A percentile compares a stretch with the other conserved stretches of the same genome.
Evolutionary conservation across 1,140 invertebrate genomes (phyloP).

Genomic region (Sarcophaga peregrina): DNA sequence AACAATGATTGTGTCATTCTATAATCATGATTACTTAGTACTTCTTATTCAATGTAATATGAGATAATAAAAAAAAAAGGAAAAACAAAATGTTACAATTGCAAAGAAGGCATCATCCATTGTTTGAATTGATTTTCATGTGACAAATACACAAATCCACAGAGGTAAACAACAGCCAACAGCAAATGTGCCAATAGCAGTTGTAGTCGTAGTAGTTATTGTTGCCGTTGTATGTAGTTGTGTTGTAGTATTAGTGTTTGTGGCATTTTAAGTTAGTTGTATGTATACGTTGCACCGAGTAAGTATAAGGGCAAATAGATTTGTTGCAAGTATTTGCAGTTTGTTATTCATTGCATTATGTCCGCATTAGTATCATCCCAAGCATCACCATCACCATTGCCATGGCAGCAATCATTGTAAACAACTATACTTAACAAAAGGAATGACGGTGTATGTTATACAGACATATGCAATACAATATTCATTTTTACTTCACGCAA

Average conservation of each 20-base stretch:
- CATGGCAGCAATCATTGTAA: too few species aligned
- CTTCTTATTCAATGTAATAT: too few species aligned
- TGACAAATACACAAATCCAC: neutral
- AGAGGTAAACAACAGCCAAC: neutral
- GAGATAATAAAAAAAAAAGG: neutral
- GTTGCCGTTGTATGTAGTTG: too few species aligned
- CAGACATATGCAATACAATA: too few species aligned
- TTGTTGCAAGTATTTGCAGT: neutral
- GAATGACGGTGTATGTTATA: too few species aligned
- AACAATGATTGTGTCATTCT: too few species aligned
- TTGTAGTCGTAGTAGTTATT: neutral
- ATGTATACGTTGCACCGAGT: too few species aligned
- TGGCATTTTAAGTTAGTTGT: too few species aligned
- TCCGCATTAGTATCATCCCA: neutral
- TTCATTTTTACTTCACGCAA: too few species aligned
- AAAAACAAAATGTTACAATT: neutral
- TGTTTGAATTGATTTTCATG: slow-evolving; percentile 9
- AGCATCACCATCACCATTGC: neutral
- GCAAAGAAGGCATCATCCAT: neutral
- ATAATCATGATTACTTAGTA: too few species aligned
- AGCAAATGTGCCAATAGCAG: neutral
- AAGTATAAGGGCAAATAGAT: neutral
- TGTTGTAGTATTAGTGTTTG: too few species aligned
- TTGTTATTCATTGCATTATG: neutral
- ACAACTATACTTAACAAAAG: too few species aligned